A percentile compares a stretch with the other conserved stretches of the same genome.
These are phyloP conservation scores for Cardiocondyla obscurior DNA, from an alignment of 1,140 invertebrate species.

Conservation along the genomic window DNA sequence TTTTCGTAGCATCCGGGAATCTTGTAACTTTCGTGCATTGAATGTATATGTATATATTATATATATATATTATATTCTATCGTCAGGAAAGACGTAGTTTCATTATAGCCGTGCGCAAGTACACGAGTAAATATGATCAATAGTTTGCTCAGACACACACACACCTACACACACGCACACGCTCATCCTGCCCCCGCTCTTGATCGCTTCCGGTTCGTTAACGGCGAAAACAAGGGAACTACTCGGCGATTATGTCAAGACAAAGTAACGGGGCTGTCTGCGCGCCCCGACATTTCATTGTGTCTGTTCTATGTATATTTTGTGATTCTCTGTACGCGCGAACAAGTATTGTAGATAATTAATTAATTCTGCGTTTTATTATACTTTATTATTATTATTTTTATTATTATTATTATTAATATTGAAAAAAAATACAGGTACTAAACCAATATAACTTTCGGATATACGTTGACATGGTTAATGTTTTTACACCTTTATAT, in stretches of 20 bases:
- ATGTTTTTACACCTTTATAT: constrained; percentile 3
- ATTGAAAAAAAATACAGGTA: constrained; percentile 79
- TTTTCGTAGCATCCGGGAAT: constrained; percentile 50
- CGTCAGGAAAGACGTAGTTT: constrained; percentile 73
- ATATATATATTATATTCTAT: constrained; percentile 69
- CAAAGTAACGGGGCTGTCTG: constrained; percentile 8
- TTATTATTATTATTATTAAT: constrained; percentile 72
- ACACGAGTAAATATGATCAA: constrained; percentile 47
- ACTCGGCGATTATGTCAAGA: constrained; percentile 23
- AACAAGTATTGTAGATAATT: constrained; percentile 84
- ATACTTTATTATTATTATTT: constrained; percentile 79
- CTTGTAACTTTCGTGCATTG: constrained; percentile 64
- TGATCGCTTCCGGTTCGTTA: constrained; percentile 45
- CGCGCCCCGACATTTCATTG: constrained; percentile 49
- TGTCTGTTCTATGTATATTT: constrained; percentile 82
- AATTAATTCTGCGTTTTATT: constrained; percentile 81
- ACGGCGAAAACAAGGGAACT: constrained; percentile 23
- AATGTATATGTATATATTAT: constrained; percentile 65
- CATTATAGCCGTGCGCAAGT: constrained; percentile 61
- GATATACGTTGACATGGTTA: constrained; percentile 45
- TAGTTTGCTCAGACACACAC: not conserved
- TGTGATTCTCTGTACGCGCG: constrained; percentile 83
- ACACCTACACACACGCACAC: not conserved
- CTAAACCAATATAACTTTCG: constrained; percentile 79
- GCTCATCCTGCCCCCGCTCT: constrained; percentile 7